A percentile compares a stretch with the other conserved stretches of the same genome.
Conservation (phyloP, 2,113 vertebrate species). For the Trogon melanurus region DNA sequence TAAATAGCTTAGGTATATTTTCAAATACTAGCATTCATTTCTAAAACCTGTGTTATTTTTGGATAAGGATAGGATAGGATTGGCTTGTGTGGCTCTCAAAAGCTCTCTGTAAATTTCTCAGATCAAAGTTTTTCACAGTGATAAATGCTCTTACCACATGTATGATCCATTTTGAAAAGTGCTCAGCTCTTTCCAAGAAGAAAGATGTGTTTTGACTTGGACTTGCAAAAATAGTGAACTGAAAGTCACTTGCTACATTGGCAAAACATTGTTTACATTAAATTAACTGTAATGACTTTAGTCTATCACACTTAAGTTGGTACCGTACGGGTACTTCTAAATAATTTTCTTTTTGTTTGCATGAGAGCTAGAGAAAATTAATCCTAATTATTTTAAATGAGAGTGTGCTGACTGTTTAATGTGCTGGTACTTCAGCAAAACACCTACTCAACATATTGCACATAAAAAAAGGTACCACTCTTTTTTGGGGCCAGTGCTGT, state of each 20-base stretch:
- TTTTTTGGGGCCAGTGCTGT: not conserved
- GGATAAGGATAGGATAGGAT: not conserved
- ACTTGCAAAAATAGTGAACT: not conserved
- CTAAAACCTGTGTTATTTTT: not conserved
- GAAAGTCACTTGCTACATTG: not conserved
- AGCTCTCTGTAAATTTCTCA: not conserved
- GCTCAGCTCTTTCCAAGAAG: not conserved
- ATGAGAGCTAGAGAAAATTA: conserved; percentile 39
- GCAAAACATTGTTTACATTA: conserved; percentile 7
- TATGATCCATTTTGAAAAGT: not conserved
- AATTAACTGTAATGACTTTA: conserved; percentile 26
- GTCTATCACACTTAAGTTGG: not conserved
- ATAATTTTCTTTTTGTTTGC: conserved; percentile 37
- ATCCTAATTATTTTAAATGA: conserved; percentile 46
- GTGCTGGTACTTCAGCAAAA: conserved; percentile 43
- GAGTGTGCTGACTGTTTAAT: conserved; percentile 15
- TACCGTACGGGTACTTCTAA: not conserved
- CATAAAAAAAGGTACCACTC: not conserved
- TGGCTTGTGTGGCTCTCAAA: not conserved
- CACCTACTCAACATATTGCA: conserved; percentile 43
- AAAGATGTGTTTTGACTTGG: not conserved
- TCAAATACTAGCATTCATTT: not conserved
- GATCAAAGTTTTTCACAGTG: not conserved
- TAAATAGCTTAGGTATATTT: not conserved
- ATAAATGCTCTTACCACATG: not conserved